Evolutionary conservation across 2,888 invertebrate genomes (phyloP).

Genomic region (Hydrotaea cyrtoneurina): DNA sequence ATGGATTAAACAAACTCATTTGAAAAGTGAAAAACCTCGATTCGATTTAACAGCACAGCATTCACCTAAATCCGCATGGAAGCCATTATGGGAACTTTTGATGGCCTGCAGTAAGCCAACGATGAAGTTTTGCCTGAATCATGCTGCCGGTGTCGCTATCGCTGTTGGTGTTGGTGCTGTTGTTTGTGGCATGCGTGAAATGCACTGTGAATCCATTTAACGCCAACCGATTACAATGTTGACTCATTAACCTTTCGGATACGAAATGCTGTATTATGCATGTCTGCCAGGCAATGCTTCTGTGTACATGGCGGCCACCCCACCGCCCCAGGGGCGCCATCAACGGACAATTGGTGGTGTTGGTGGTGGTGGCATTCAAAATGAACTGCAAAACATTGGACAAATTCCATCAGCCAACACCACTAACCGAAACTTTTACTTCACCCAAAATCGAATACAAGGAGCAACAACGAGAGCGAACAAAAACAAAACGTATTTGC

Average conservation of each 20-base stretch:
- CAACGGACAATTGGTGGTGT: neutral
- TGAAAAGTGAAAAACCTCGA: neutral
- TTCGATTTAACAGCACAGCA: neutral
- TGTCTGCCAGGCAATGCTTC: neutral
- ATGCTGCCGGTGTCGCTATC: neutral
- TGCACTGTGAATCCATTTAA: neutral
- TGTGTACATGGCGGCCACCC: too few species aligned
- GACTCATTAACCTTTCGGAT: slow-evolving; percentile 49
- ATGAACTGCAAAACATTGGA: slow-evolving; percentile 12
- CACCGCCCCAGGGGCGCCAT: too few species aligned
- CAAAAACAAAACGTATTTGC: neutral
- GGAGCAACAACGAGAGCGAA: neutral
- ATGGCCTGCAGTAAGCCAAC: neutral
- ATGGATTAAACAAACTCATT: slow-evolving; percentile 14
- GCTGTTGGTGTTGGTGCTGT: neutral
- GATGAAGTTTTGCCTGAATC: too few species aligned
- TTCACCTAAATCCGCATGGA: slow-evolving; percentile 8
- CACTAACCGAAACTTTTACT: neutral
- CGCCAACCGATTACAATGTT: slow-evolving; percentile 31
- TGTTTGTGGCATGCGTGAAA: neutral
- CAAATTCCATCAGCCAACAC: slow-evolving; percentile 10
- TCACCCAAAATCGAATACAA: neutral
- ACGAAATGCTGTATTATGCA: slow-evolving; percentile 26
- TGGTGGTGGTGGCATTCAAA: neutral
- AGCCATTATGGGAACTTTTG: neutral